Conservation (phyloP, 92 coral and sea anemone species). For the Parazoanthus swiftii region DNA sequence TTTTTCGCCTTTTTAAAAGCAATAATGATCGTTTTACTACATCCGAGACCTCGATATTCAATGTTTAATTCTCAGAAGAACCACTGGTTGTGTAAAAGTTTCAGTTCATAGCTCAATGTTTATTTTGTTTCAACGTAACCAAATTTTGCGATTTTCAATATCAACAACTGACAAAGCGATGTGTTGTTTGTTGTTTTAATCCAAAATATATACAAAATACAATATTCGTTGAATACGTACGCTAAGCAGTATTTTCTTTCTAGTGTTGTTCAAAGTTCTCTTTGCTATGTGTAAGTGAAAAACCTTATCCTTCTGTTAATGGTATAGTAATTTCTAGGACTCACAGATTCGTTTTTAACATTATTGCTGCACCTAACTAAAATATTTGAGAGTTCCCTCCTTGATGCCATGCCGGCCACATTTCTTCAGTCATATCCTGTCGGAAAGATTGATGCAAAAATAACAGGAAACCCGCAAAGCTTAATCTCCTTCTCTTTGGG, state of each 20-base stretch:
- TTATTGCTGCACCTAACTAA: background rate
- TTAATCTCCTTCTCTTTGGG: background rate
- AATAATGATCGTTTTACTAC: background rate
- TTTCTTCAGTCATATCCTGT: background rate
- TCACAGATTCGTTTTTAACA: background rate
- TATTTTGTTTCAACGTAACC: too few species aligned
- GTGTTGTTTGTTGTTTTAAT: background rate
- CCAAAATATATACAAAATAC: background rate
- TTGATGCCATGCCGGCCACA: background rate
- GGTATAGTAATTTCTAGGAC: too few species aligned
- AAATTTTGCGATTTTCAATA: too few species aligned
- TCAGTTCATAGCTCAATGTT: background rate
- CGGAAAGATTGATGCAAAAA: background rate
- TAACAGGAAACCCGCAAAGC: background rate
- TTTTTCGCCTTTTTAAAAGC: background rate
- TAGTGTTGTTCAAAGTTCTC: background rate
- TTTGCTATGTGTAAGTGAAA: background rate
- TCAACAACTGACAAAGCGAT: background rate
- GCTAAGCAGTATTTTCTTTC: background rate
- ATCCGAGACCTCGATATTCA: background rate
- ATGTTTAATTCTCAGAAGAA: background rate
- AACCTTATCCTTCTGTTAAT: too few species aligned
- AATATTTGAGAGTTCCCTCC: background rate
- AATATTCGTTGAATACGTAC: too few species aligned
- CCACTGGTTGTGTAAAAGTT: background rate